A percentile compares a stretch with the other conserved stretches of the same genome.
Conservation (phyloP, 23 tunicate species). For the Clavelina lepadiformis region DNA sequence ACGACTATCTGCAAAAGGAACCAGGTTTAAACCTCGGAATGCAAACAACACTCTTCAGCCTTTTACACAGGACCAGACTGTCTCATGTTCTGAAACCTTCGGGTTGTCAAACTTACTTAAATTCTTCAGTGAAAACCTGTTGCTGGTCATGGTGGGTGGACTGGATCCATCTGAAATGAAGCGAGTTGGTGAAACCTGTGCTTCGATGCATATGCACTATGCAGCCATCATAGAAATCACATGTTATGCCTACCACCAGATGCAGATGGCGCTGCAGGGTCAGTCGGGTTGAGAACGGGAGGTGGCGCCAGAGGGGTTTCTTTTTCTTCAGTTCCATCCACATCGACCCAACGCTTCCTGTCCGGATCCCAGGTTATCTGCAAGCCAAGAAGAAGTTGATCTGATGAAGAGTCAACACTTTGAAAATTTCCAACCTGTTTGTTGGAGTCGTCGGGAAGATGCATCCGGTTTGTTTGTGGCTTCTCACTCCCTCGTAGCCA, state of each 20-base stretch:
- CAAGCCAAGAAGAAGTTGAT: background rate
- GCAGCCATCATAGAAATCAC: background rate
- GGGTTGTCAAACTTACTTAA: constrained; percentile 45
- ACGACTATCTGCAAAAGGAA: constrained; percentile 32
- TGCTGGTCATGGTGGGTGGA: constrained; percentile 29
- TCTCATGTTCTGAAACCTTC: too few relatives aligned
- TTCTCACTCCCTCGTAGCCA: background rate
- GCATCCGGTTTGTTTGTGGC: constrained; percentile 40
- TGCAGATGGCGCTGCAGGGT: background rate
- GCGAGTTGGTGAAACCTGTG: too few relatives aligned
- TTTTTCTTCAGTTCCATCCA: constrained; percentile 74
- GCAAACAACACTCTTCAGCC: too few relatives aligned
- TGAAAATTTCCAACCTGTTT: constrained; percentile 73
- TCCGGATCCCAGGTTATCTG: constrained; percentile 64
- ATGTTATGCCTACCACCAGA: background rate
- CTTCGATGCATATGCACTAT: too few relatives aligned
- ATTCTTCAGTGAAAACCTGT: constrained; percentile 68
- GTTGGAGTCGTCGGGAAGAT: constrained; percentile 67
- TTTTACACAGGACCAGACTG: too few relatives aligned
- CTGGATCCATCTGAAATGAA: background rate
- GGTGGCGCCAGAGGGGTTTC: constrained; percentile 50
- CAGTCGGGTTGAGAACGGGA: constrained; percentile 17
- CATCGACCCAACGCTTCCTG: constrained; percentile 64
- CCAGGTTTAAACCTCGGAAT: too few relatives aligned
- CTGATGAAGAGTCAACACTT: too few relatives aligned